Evolutionary conservation across 2,888 invertebrate species (phyloP).

Genomic region (Tetragonisca angustula): DNA sequence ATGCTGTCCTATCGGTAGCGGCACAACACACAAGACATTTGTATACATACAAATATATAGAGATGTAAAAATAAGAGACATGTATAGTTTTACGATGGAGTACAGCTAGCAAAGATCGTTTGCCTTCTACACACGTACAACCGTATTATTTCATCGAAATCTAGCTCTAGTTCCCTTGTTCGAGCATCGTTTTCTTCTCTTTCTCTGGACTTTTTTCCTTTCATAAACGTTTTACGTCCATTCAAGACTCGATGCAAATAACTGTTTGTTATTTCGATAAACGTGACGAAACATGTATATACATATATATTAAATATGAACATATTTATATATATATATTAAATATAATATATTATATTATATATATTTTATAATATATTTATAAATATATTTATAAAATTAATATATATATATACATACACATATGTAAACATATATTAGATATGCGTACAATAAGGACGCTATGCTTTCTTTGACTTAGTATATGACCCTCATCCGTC

Average conservation of each 20-base stretch:
- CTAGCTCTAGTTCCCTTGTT: not conserved
- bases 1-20: slow-evolving; percentile 84
- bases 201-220: not conserved
- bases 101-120: slow-evolving; percentile 29
- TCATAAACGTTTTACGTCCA: not conserved
- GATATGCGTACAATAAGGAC: no score
- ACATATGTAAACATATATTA: no score
- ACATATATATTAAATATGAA: no score
- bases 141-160: not conserved
- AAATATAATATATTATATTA: no score
- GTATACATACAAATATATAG: slow-evolving; percentile 77
- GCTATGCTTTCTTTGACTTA: no score
- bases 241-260: not conserved
- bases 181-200: not conserved
- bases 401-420: no score
- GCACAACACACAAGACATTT: slow-evolving; percentile 83
- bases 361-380: no score
- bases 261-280: not conserved
- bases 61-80: slow-evolving; percentile 54
- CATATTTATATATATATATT: no score
- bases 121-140: slow-evolving; percentile 6
- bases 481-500: no score
- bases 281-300: not conserved
- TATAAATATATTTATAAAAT: no score
- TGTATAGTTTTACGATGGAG: slow-evolving; percentile 38